Evolutionary conservation across 2,888 invertebrate genomes (phyloP), one percentile per base, ranked within the genome.

Genomic region (Phasia obesa): DNA sequence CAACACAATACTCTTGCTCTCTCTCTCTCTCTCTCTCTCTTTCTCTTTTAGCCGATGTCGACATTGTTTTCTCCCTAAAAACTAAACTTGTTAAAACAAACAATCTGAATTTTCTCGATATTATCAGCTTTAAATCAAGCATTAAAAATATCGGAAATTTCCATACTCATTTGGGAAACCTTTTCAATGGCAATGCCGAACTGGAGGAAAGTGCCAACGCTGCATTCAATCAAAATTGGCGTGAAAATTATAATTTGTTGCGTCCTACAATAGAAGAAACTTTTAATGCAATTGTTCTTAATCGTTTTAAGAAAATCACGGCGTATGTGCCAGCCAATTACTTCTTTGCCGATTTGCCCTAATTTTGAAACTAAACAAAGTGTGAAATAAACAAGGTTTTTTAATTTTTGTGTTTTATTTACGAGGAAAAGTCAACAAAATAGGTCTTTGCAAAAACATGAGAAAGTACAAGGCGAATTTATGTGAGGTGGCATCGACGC

Each of bases 141-240:
- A 23, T 75, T 35, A 71, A 75, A 19, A 69, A 87, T 86, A 93
- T 95, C 64, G 94, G 93, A 25, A 94, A 94, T 21, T 90, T 95
- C 60, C 93, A 92, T 88, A 90, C 95, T 81, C 92, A 93, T 69
- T 93, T 95, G 92, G 92, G 93, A 59, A 94, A 95, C 90, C 90
- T 95, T 27, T 95, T 95, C 87, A 82, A 81, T 5, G 87, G 86
- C 17, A 86, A 88, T 51, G 83, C 78, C 7, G 86, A 86, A 1
- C 84, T 90, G 13, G 94, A 94, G 92, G 93, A 94, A 55, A 93
- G 93, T 85, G 94, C 95, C 2, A 94, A 95, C 87, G 92, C 93
- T 7, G 94, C 95, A 85, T 91, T 95, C 84, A 95, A 95, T 88
- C 93, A 93, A 15, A 95, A 95, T 88, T 95, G 95, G 95, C 92